A percentile compares a stretch with the other conserved stretches of the same genome.
These are phyloP conservation scores for Sylvicapra grimmia DNA, from an alignment of 2,113 vertebrate species.

Conservation along the genomic window DNA sequence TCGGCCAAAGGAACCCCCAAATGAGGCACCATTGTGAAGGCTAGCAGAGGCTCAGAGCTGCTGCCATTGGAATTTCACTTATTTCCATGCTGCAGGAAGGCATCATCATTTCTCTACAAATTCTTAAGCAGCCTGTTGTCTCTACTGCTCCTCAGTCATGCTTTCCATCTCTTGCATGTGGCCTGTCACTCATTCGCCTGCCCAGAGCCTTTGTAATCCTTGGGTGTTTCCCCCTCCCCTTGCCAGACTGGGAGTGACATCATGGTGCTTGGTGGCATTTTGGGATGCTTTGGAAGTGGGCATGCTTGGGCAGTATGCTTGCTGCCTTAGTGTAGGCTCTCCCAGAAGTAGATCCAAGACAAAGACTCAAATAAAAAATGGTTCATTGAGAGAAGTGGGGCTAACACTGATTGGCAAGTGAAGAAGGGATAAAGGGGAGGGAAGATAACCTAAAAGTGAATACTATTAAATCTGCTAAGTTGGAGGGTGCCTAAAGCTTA, in stretches of 20 bases:
- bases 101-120: background rate
- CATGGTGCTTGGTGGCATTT: background rate
- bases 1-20: background rate
- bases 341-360: background rate
- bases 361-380: background rate
- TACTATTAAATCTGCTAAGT: background rate
- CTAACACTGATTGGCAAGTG: background rate
- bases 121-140: background rate
- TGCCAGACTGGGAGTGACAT: background rate
- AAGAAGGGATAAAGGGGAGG: background rate
- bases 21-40: background rate
- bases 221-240: background rate
- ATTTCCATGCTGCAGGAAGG: no score
- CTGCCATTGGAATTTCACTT: background rate
- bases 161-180: background rate
- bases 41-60: background rate
- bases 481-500: background rate
- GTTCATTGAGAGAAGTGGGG: background rate
- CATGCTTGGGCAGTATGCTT: background rate
- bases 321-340: background rate
- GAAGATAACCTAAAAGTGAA: background rate
- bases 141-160: background rate
- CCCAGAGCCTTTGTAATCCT: background rate
- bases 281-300: background rate
- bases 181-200: fast-evolving